These are phyloP conservation scores for Hypomesus transpacificus DNA, from an alignment of 2,113 vertebrate species.

Conservation along the genomic window DNA sequence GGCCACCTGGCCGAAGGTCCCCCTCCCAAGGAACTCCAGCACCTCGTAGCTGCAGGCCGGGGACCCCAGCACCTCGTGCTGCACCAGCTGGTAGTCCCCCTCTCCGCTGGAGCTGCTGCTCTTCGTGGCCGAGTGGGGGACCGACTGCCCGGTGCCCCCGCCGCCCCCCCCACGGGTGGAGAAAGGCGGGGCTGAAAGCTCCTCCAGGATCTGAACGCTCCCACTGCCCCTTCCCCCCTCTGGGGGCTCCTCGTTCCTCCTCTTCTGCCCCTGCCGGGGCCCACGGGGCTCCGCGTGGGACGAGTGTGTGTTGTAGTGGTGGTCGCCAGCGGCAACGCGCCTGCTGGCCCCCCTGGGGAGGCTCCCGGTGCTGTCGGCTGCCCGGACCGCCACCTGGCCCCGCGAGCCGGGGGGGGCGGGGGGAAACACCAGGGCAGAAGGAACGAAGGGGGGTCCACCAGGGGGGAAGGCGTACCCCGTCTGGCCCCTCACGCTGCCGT, in stretches of 20 bases:
- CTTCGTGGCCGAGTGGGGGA: conserved; percentile 83
- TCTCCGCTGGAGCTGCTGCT: conserved; percentile 93
- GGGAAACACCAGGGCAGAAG: conserved; percentile 84
- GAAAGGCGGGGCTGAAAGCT: conserved; percentile 92
- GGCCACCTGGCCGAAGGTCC: conserved; percentile 95
- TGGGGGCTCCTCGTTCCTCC: conserved; percentile 87
- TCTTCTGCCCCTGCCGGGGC: conserved; percentile 85
- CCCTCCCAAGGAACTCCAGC: conserved; percentile 92
- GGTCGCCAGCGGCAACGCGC: conserved; percentile 73
- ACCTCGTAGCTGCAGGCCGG: conserved; percentile 96
- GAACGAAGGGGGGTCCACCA: conserved; percentile 80
- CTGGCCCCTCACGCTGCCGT: conserved; percentile 81
- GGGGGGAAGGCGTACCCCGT: conserved; percentile 82
- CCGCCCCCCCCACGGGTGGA: conserved; percentile 88
- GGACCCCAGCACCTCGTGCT: conserved; percentile 97
- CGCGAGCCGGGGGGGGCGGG: conserved; percentile 79
- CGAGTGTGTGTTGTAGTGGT: conserved; percentile 64
- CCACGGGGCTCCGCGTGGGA: conserved; percentile 65
- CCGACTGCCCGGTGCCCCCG: conserved; percentile 80
- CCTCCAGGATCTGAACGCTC: conserved; percentile 97
- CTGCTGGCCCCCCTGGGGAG: conserved; percentile 78
- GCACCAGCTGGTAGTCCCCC: conserved; percentile 97
- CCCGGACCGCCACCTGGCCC: conserved; percentile 91
- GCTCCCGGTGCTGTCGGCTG: conserved; percentile 91
- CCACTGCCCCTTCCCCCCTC: conserved; percentile 81